Percentiles rank a stretch among this genome's conserved stretches.
Evolutionary conservation across 2,113 vertebrate genomes (phyloP).

Genomic region (Chunga burmeisteri): DNA sequence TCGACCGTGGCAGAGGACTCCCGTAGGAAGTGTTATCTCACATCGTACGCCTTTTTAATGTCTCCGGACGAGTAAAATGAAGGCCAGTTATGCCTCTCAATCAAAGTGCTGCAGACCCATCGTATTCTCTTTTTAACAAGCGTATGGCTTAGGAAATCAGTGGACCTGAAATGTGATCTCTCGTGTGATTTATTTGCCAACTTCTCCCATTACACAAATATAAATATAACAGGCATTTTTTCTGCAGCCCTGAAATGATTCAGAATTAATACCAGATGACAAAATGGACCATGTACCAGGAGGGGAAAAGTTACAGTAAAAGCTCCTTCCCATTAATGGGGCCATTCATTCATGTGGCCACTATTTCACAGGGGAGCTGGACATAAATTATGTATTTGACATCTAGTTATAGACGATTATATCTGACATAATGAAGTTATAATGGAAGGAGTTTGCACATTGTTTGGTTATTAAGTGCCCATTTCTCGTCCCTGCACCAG

Average conservation of each 20-base stretch:
- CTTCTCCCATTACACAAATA: slow-evolving; percentile 50
- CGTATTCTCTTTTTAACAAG: neutral
- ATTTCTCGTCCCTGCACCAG: slow-evolving; percentile 80
- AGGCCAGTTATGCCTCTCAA: neutral
- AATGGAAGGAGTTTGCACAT: slow-evolving; percentile 86
- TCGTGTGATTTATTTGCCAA: slow-evolving; percentile 3
- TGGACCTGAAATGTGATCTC: slow-evolving; percentile 11
- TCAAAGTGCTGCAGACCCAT: neutral
- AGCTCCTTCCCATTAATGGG: slow-evolving; percentile 71
- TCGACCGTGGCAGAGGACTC: neutral
- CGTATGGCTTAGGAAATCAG: neutral
- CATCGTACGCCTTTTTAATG: rapidly evolving
- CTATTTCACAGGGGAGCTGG: slow-evolving; percentile 73
- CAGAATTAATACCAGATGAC: slow-evolving; percentile 56
- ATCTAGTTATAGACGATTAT: slow-evolving; percentile 84
- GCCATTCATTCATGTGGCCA: slow-evolving; percentile 72
- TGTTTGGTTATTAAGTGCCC: slow-evolving; percentile 89
- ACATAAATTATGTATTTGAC: slow-evolving; percentile 85
- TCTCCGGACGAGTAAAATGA: neutral
- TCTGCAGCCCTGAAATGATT: neutral
- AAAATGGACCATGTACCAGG: slow-evolving; percentile 9
- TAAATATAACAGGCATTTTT: slow-evolving; percentile 31
- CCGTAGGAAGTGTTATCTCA: neutral
- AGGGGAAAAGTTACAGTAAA: slow-evolving; percentile 68
- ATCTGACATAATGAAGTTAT: slow-evolving; percentile 88